phyloP scores from a whole-genome alignment of 2,888 invertebrate species.

The Eurois occulta region DNA sequence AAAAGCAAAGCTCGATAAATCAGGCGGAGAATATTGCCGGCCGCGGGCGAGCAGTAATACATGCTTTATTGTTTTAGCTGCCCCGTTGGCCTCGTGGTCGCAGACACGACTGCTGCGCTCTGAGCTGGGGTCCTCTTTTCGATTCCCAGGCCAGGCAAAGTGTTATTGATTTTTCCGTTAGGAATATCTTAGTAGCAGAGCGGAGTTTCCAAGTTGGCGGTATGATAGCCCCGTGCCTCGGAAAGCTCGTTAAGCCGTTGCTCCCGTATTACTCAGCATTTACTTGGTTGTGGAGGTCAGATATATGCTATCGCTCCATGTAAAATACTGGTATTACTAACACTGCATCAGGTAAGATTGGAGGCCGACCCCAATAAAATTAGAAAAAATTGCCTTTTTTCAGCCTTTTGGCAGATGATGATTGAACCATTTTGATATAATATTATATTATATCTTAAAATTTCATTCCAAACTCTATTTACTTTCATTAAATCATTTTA shows the following conservation, averaged over 20 bases:
- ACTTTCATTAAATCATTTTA: constrained; percentile 27
- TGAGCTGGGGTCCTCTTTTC: background rate
- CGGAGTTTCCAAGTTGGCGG: background rate
- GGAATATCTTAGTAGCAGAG: background rate
- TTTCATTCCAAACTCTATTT: constrained; percentile 14
- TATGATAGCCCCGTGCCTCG: background rate
- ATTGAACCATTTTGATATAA: too few relatives aligned
- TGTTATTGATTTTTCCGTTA: background rate
- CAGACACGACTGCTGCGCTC: background rate
- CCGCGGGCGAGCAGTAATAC: constrained; percentile 57
- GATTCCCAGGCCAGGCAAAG: background rate
- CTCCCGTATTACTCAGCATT: background rate
- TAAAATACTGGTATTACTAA: too few relatives aligned
- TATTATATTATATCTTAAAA: background rate
- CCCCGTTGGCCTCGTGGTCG: background rate
- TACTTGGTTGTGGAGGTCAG: too few relatives aligned
- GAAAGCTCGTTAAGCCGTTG: background rate
- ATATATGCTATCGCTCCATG: too few relatives aligned
- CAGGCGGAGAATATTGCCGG: constrained; percentile 61
- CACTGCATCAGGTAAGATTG: too few relatives aligned
- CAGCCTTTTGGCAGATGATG: too few relatives aligned
- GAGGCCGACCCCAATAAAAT: too few relatives aligned
- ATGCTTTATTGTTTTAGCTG: constrained; percentile 57
- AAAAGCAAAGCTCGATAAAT: constrained; percentile 76
- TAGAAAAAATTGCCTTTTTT: too few relatives aligned